These are phyloP conservation scores for Atractosteus spatula DNA, from an alignment of 2,113 vertebrate genomes.

Conservation along the genomic window DNA sequence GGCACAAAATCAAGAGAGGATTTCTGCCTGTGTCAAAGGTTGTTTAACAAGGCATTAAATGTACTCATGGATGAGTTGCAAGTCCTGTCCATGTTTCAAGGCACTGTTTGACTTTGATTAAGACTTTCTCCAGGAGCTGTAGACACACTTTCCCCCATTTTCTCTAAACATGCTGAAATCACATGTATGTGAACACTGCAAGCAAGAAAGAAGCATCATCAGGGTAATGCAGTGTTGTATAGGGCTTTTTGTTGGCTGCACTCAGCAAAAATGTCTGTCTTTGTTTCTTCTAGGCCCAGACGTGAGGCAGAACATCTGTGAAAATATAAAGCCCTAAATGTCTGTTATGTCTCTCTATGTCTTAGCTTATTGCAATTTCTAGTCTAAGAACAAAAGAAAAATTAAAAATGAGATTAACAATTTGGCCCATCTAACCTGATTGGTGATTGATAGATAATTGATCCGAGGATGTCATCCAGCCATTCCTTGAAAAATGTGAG, in stretches of 20 bases:
- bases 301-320: too few relatives aligned
- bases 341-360: too few relatives aligned
- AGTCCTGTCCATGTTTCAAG: constrained; percentile 33
- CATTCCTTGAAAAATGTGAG: too few relatives aligned
- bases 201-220: neutral
- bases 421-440: neutral
- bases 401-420: neutral
- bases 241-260: constrained; percentile 1
- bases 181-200: neutral
- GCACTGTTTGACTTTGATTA: constrained; percentile 17
- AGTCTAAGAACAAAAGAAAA: too few relatives aligned
- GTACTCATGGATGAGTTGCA: constrained; percentile 54
- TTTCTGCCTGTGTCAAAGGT: constrained; percentile 35
- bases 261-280: neutral
- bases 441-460: too few relatives aligned
- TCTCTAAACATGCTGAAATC: neutral
- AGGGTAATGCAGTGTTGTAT: neutral
- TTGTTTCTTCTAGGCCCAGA: neutral
- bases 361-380: too few relatives aligned
- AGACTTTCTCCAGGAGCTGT: constrained; percentile 15
- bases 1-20: constrained; percentile 58
- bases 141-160: neutral
- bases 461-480: too few relatives aligned
- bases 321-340: too few relatives aligned
- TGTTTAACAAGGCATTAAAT: constrained; percentile 59